A percentile compares a stretch with the other conserved stretches of the same genome.
Conservation (phyloP, 1,140 invertebrate genomes). For the Leptinotarsa defecta region DNA sequence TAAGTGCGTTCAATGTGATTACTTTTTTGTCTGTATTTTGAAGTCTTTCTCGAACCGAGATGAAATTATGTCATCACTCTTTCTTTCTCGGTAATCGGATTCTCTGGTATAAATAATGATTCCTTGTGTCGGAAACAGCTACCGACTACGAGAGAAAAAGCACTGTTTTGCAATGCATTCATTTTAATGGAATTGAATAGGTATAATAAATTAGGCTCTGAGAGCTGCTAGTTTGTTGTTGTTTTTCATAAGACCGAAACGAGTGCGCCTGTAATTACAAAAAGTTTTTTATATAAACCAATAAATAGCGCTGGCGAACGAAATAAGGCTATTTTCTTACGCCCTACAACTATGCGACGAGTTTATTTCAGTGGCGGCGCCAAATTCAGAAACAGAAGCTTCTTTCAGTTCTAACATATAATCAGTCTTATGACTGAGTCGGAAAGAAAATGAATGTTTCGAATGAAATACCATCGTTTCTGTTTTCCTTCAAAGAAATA, state of each 20-base stretch:
- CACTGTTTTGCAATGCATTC: background rate
- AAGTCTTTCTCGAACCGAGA: background rate
- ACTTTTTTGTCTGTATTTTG: background rate
- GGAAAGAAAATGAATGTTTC: too few species aligned
- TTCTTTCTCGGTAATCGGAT: background rate
- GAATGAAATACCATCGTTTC: too few species aligned
- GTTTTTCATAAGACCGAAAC: background rate
- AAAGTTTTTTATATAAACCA: constrained; percentile 1
- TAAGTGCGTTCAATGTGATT: background rate
- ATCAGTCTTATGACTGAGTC: too few species aligned
- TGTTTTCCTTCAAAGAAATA: too few species aligned
- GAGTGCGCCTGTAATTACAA: constrained; percentile 8
- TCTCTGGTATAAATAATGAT: background rate
- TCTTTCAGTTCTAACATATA: too few species aligned
- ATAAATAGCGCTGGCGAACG: background rate
- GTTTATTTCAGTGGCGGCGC: background rate
- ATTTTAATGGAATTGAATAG: background rate
- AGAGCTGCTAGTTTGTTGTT: background rate
- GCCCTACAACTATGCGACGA: background rate
- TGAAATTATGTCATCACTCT: constrained; percentile 6
- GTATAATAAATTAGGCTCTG: constrained; percentile 1
- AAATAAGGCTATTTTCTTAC: background rate
- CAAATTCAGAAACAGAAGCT: too few species aligned
- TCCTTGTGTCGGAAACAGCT: background rate
- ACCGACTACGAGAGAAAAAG: background rate